Evolutionary conservation across 2,113 vertebrate genomes (phyloP).

Genomic region (Bambusicola thoracicus): DNA sequence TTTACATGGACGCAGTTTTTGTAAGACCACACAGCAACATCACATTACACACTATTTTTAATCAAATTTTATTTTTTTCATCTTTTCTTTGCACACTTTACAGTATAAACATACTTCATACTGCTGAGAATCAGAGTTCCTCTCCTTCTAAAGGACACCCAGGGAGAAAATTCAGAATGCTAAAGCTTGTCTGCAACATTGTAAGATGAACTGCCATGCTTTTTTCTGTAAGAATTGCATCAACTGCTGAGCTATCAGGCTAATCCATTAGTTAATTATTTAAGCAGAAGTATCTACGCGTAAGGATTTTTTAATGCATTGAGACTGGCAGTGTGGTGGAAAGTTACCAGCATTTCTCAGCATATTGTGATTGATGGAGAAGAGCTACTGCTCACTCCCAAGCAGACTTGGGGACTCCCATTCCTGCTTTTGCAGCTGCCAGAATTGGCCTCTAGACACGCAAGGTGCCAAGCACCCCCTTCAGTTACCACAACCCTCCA

Average conservation of each 20-base stretch:
- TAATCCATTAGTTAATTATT: constrained; percentile 73
- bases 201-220: background rate
- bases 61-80: background rate
- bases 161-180: background rate
- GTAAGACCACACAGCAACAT: background rate
- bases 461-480: background rate
- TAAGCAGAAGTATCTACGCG: constrained; percentile 36
- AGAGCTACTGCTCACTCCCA: background rate
- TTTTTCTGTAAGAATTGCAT: constrained; percentile 42
- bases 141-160: background rate
- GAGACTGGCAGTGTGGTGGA: constrained; percentile 16
- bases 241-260: constrained; percentile 70
- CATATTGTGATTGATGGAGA: constrained; percentile 33
- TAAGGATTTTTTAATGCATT: constrained; percentile 67
- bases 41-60: background rate
- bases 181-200: background rate
- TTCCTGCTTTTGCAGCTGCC: background rate
- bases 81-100: background rate
- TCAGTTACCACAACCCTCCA: background rate
- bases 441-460: background rate
- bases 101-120: background rate
- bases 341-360: constrained; percentile 45
- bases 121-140: background rate
- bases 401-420: constrained; percentile 39
- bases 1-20: background rate